Conservation (phyloP, 2,888 invertebrate genomes). For the Lasioglossum zephyrum region DNA sequence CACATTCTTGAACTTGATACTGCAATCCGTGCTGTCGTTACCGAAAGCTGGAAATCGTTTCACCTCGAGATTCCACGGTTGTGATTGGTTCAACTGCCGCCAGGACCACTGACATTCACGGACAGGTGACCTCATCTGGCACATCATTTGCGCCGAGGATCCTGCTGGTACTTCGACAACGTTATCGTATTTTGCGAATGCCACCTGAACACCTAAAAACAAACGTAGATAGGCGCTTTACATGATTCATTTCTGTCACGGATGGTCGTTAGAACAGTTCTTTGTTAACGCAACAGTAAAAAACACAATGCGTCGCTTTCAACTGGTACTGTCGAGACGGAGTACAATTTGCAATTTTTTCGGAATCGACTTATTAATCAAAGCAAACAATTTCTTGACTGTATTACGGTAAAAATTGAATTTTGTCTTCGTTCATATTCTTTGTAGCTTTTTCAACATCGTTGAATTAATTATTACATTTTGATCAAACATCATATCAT, state of each 20-base stretch:
- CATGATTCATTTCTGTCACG: not conserved
- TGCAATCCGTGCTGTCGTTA: constrained; percentile 80
- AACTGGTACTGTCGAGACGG: not conserved
- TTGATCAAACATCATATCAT: too few relatives aligned
- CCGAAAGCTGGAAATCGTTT: constrained; percentile 80
- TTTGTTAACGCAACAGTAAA: not conserved
- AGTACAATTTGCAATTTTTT: too few relatives aligned
- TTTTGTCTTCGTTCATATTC: too few relatives aligned
- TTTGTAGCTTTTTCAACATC: too few relatives aligned
- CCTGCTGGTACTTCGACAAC: constrained; percentile 78
- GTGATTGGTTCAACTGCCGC: constrained; percentile 81
- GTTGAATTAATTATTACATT: too few relatives aligned
- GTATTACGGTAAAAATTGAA: too few relatives aligned
- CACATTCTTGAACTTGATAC: constrained; percentile 80
- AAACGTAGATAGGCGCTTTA: not conserved
- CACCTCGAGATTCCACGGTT: constrained; percentile 80
- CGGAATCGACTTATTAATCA: too few relatives aligned
- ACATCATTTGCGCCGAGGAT: constrained; percentile 78
- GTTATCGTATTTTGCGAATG: constrained; percentile 75
- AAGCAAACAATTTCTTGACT: too few relatives aligned
- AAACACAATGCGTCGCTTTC: not conserved
- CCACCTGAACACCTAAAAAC: constrained; percentile 69
- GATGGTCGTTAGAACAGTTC: too few relatives aligned
- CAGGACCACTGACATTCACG: constrained; percentile 83
- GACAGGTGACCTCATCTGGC: constrained; percentile 76